Evolutionary conservation across 2,797 vertebrate genomes (phyloP).

Genomic region (Tenualosa ilisha): DNA sequence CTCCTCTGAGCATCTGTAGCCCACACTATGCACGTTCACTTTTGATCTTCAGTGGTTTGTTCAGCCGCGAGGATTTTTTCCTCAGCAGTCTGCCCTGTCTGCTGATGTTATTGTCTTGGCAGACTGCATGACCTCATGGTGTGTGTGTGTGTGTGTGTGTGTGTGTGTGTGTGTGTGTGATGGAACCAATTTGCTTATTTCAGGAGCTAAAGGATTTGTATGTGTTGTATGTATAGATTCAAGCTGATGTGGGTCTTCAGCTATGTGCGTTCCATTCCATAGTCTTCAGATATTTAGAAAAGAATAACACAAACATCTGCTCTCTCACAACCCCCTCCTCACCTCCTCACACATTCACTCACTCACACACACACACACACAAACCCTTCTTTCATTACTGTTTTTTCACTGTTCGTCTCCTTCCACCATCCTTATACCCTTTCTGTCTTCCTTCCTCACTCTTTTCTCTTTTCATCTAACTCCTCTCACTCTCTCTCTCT

Average conservation of each 20-base stretch:
- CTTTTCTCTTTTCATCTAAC: not conserved
- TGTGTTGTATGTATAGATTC: not conserved
- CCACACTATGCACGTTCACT: not conserved
- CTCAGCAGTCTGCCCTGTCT: not conserved
- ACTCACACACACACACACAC: not conserved
- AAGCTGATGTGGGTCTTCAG: not conserved
- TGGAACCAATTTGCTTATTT: not conserved
- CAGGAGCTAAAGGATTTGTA: not conserved
- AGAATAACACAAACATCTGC: conserved; percentile 1
- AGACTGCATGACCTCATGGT: not conserved
- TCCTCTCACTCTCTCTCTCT: not conserved
- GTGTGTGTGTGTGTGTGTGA: not conserved
- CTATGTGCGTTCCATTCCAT: not conserved
- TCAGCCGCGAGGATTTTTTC: not conserved
- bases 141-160: not conserved
- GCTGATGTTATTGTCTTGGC: conserved; percentile 9
- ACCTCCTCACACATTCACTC: not conserved
- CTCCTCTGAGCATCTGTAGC: not conserved
- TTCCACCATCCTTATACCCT: too few species aligned
- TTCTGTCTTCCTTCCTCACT: not conserved
- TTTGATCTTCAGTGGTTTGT: not conserved
- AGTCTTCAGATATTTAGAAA: not conserved
- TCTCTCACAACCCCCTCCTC: not conserved
- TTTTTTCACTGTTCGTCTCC: too few species aligned
- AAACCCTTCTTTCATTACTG: not conserved